Conservation (phyloP, 2,797 vertebrate species). For the Fundulus diaphanus region DNA sequence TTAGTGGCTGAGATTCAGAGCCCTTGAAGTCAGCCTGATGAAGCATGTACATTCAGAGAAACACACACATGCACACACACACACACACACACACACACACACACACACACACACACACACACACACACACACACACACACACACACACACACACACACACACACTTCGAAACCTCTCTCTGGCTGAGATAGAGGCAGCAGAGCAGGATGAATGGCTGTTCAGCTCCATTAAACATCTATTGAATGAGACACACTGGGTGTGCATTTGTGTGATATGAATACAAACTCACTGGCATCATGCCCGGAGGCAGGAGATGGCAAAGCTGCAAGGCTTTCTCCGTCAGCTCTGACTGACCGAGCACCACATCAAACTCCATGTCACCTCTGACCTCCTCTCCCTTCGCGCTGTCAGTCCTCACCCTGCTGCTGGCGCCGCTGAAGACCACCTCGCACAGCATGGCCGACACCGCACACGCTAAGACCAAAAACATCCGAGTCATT, state of each 20-base stretch:
- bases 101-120: too few relatives aligned
- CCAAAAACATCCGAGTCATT: constrained; percentile 10
- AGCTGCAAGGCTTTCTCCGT: constrained; percentile 83
- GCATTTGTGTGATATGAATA: constrained; percentile 59
- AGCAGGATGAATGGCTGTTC: constrained; percentile 73
- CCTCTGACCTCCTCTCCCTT: constrained; percentile 59
- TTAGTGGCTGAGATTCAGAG: constrained; percentile 62
- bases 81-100: constrained; percentile 27
- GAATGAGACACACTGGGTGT: constrained; percentile 55
- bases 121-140: too few relatives aligned
- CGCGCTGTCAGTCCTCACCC: constrained; percentile 34
- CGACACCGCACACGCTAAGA: constrained; percentile 86
- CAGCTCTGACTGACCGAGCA: constrained; percentile 85
- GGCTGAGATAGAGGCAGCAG: constrained; percentile 60
- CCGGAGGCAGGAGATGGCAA: constrained; percentile 85
- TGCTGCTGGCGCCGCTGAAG: constrained; percentile 68
- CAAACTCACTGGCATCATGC: constrained; percentile 85
- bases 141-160: too few relatives aligned
- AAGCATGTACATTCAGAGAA: constrained; percentile 33
- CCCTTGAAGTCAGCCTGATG: constrained; percentile 63
- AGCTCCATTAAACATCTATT: constrained; percentile 74
- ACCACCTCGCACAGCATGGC: constrained; percentile 85
- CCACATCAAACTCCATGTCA: constrained; percentile 74
- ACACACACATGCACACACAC: constrained; percentile 18
- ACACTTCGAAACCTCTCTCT: constrained; percentile 49